Percentiles rank a stretch among this genome's conserved stretches.
Conservation (phyloP, 2,888 invertebrate genomes). For the Cheilosia vulpina region DNA sequence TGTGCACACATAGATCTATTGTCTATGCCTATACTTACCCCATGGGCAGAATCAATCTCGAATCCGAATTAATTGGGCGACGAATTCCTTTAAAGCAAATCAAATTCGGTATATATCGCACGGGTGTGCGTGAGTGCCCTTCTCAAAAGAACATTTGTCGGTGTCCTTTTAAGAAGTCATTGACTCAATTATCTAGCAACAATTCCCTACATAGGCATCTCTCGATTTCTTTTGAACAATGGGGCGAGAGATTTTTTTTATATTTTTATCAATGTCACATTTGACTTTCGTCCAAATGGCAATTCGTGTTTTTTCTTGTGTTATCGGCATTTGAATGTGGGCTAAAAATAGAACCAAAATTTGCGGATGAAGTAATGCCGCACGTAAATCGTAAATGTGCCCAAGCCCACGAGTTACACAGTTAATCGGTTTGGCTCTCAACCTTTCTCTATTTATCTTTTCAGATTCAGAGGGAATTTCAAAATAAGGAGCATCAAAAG, state of each 20-base stretch:
- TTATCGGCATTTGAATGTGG: conserved; percentile 16
- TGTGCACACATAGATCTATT: background rate
- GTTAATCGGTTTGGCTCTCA: conserved; percentile 42
- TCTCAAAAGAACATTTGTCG: conserved; percentile 30
- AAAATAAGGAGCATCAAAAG: background rate
- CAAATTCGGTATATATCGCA: conserved; percentile 14
- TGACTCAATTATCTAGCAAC: conserved; percentile 59
- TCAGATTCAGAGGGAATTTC: conserved; percentile 29
- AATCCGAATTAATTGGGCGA: conserved; percentile 40
- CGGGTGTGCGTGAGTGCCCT: conserved; percentile 10
- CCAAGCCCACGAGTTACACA: conserved; percentile 14
- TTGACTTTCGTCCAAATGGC: conserved; percentile 5
- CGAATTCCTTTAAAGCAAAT: conserved; percentile 43
- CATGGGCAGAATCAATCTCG: conserved; percentile 21
- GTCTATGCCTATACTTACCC: background rate
- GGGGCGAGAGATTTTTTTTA: background rate
- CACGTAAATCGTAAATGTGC: conserved; percentile 16
- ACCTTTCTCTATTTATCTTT: conserved; percentile 46
- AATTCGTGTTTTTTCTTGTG: background rate
- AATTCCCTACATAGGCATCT: conserved; percentile 19
- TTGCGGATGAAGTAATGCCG: background rate
- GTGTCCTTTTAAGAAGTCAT: conserved; percentile 32
- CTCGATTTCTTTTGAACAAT: conserved; percentile 13
- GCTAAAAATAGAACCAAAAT: conserved; percentile 29
- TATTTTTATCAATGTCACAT: conserved; percentile 11